Conservation (phyloP, 2,888 invertebrate genomes). For the Cistogaster globosa region DNA sequence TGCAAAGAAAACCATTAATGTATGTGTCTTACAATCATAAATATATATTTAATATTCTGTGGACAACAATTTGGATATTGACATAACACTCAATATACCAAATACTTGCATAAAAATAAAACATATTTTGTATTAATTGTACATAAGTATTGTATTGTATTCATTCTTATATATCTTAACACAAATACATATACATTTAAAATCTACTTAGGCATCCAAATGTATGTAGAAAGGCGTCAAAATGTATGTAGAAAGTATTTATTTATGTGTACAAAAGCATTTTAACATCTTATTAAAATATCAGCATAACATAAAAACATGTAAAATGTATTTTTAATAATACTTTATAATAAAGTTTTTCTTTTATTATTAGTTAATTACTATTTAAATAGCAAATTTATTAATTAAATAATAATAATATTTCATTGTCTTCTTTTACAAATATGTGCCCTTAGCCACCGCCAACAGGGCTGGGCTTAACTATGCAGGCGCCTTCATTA, state of each 20-base stretch:
- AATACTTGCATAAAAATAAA: conserved; percentile 31
- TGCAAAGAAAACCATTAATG: background rate
- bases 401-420: too few species aligned
- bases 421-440: too few species aligned
- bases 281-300: conserved; percentile 39
- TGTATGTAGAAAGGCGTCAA: background rate
- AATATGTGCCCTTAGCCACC: too few species aligned
- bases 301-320: background rate
- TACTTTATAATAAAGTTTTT: too few species aligned
- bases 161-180: conserved; percentile 34
- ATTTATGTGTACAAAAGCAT: background rate
- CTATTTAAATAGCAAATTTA: too few species aligned
- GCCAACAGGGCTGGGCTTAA: too few species aligned
- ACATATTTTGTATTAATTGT: conserved; percentile 34
- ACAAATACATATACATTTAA: conserved; percentile 9
- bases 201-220: background rate
- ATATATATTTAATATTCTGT: conserved; percentile 4
- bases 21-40: background rate
- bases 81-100: conserved; percentile 41
- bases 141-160: conserved; percentile 8
- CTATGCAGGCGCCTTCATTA: too few species aligned
- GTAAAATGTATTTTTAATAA: too few species aligned
- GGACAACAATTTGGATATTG: conserved; percentile 50
- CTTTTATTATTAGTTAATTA: too few species aligned
- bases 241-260: background rate